Conservation (phyloP, 2,797 vertebrate genomes). For the Chelon auratus region DNA sequence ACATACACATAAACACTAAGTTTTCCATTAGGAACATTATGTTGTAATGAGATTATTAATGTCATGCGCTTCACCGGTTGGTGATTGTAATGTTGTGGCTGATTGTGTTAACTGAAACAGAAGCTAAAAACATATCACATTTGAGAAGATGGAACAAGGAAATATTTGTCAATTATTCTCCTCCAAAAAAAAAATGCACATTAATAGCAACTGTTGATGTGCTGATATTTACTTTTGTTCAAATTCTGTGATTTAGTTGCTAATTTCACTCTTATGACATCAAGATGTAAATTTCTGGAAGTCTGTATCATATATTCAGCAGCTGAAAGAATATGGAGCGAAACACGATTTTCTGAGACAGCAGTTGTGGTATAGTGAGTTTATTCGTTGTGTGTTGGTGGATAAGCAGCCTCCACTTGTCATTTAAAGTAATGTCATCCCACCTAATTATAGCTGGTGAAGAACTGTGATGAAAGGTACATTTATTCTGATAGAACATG, state of each 20-base stretch:
- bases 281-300: background rate
- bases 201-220: too few species aligned
- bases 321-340: background rate
- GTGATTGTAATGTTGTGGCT: too few species aligned
- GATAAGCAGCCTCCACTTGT: background rate
- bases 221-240: background rate
- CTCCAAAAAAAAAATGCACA: too few species aligned
- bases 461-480: background rate
- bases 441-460: background rate
- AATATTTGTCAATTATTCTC: background rate
- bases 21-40: too few species aligned
- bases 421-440: background rate
- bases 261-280: background rate
- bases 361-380: background rate
- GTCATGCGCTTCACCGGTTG: too few species aligned
- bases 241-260: background rate
- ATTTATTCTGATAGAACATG: background rate
- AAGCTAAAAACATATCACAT: background rate
- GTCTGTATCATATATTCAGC: background rate
- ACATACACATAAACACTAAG: too few species aligned
- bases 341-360: background rate
- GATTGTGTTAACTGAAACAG: background rate
- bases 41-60: too few species aligned
- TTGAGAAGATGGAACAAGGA: background rate
- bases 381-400: background rate